Base-by-base conservation (phyloP, 2,888 invertebrate species). In the Ormyrus rosae region DNA sequence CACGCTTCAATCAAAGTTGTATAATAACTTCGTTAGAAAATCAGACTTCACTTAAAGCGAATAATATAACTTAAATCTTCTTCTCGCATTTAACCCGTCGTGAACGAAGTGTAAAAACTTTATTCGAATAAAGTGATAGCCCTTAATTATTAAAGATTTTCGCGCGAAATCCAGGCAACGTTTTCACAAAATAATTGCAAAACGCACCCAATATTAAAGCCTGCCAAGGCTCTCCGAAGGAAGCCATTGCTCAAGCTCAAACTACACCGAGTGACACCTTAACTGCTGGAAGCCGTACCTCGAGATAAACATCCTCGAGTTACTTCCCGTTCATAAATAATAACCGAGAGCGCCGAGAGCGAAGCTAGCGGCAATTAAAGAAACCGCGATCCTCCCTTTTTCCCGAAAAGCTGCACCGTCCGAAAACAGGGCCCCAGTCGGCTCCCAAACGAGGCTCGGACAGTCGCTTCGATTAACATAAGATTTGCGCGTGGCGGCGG, bases 141-240 rank as follows among this genome's bases (percentile, higher is more conserved):
- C 34, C 34, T 34, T 4, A 4, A 34, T 34, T 34, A 34, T 34
- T 34, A 34, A 34, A 34, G 34, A 34, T 34, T 34, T 34, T 34
- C 34, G 3, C 4, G 34, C 34, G 34, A 34, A 34, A 4, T 4
- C 34, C 34, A 34, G 34, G 34, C 34, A 34, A 34, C 34, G 4
- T 34, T 34, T 34, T 34, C 34, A 34, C 3, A 34, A 34, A 34
- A 34, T 34, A 34, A 34, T 34, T 34, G 34, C 34, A 34, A 34
- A 4, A 34, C 34, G 34, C 34, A 34, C 34, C 34, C 4, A 70
- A 75, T 55, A 80, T 67, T 78, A 61, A 75, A 61, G 48, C 64
- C 72, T 74, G 65, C 78, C 63, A 69, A 78, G 69, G 65, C 56
- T 83, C 72, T 79, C 83, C 83, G 83, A 34, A 34, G 34, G 34